These are phyloP conservation scores for Asobara japonica DNA, from an alignment of 1,140 invertebrate species.

Conservation along the genomic window DNA sequence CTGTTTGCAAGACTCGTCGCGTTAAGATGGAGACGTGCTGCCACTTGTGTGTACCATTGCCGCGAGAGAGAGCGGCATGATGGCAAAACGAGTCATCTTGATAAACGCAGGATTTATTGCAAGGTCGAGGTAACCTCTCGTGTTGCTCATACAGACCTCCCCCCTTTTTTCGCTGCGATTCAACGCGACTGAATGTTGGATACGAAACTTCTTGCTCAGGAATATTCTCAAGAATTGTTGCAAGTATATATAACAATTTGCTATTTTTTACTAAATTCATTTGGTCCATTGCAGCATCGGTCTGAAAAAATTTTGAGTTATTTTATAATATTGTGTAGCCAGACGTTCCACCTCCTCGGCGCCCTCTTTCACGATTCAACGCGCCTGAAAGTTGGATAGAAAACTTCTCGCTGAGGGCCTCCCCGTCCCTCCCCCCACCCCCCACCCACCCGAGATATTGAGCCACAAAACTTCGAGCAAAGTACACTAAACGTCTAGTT, in stretches of 20 bases:
- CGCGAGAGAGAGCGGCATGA: conserved; percentile 12
- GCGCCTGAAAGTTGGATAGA: too few species aligned
- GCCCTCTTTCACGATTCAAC: too few species aligned
- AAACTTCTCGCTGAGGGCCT: too few species aligned
- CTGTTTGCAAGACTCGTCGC: conserved; percentile 12
- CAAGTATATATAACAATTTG: too few species aligned
- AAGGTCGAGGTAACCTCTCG: conserved; percentile 38
- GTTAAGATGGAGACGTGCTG: conserved; percentile 14
- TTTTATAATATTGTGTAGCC: too few species aligned
- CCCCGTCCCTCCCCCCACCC: too few species aligned
- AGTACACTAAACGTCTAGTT: neutral
- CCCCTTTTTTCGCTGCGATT: neutral
- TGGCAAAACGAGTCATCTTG: conserved; percentile 41
- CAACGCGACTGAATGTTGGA: neutral
- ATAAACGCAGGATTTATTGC: conserved; percentile 43
- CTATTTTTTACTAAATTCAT: too few species aligned
- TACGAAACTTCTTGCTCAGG: neutral
- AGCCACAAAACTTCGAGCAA: neutral
- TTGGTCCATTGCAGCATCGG: too few species aligned
- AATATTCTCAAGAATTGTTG: neutral
- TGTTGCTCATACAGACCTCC: neutral
- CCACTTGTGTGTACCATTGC: conserved; percentile 8
- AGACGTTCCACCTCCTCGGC: too few species aligned
- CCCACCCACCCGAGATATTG: too few species aligned
- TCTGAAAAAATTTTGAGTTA: too few species aligned